Percentiles rank a stretch among this genome's conserved stretches.
phyloP scores from a whole-genome alignment of 2,797 vertebrate genomes.

The Streptopelia turtur region DNA sequence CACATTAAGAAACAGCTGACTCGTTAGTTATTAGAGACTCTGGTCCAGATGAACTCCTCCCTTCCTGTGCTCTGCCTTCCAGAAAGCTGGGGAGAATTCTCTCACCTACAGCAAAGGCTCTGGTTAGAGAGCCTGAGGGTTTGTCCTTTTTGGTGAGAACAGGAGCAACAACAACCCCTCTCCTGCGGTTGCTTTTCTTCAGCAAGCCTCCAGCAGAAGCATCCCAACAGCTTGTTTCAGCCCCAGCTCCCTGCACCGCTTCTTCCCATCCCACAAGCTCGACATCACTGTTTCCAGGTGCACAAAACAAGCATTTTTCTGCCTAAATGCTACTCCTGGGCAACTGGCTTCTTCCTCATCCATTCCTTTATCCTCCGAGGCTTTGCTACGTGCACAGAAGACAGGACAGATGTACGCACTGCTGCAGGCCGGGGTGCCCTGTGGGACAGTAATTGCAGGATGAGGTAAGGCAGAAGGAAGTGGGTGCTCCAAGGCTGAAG shows the following conservation, averaged over 20 bases:
- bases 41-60: slow-evolving; percentile 55
- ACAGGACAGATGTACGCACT: slow-evolving; percentile 4
- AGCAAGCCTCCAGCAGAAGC: not conserved
- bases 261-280: not conserved
- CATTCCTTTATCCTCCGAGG: not conserved
- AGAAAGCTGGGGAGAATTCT: not conserved
- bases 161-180: not conserved
- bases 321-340: not conserved
- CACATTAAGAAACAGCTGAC: slow-evolving; percentile 3
- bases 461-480: slow-evolving; percentile 54
- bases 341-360: not conserved
- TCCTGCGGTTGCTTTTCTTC: not conserved
- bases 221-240: not conserved
- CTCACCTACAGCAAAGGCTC: slow-evolving; percentile 54
- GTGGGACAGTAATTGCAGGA: not conserved
- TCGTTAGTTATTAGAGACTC: not conserved
- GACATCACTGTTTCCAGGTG: not conserved
- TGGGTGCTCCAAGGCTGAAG: slow-evolving; percentile 2
- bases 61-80: slow-evolving; percentile 56
- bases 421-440: not conserved
- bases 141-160: not conserved
- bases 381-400: not conserved
- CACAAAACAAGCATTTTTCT: accelerated
- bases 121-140: not conserved
- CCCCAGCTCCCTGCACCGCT: not conserved